Evolutionary conservation across 2,888 invertebrate species (phyloP).

Genomic region (Petrolisthes manimaculis): DNA sequence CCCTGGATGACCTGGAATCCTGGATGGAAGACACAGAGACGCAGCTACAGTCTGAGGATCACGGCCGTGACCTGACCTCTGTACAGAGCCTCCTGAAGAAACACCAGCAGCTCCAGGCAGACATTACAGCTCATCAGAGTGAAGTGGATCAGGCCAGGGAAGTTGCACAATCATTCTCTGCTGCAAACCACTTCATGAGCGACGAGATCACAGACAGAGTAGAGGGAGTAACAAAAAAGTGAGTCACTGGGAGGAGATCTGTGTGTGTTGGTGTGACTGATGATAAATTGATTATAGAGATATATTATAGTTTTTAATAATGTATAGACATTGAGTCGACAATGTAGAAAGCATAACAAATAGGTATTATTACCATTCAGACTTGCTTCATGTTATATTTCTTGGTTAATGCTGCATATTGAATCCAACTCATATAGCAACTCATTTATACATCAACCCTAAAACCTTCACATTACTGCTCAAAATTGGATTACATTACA

Average conservation of each 20-base stretch:
- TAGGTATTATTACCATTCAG: no score
- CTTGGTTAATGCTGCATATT: no score
- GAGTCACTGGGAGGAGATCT: not conserved
- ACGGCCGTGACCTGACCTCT: constrained; percentile 89
- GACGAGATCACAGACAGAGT: constrained; percentile 86
- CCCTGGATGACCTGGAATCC: constrained; percentile 89
- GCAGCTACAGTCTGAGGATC: constrained; percentile 81
- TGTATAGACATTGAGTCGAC: no score
- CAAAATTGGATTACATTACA: no score
- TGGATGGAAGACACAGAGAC: constrained; percentile 93
- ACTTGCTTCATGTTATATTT: no score
- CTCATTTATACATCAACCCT: no score
- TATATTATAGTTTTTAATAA: no score
- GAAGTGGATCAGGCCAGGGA: constrained; percentile 82
- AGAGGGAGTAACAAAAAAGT: constrained; percentile 69
- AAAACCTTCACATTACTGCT: no score
- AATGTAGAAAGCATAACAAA: no score
- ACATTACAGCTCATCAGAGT: constrained; percentile 86
- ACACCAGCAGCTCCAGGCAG: constrained; percentile 82
- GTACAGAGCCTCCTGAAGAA: constrained; percentile 81
- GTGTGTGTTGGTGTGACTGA: no score
- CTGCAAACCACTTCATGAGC: constrained; percentile 88
- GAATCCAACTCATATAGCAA: no score
- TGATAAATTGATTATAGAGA: no score
- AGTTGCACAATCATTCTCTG: constrained; percentile 82